Base-by-base conservation (phyloP, 1,140 invertebrate species). In the Eulimnadia texana region DNA sequence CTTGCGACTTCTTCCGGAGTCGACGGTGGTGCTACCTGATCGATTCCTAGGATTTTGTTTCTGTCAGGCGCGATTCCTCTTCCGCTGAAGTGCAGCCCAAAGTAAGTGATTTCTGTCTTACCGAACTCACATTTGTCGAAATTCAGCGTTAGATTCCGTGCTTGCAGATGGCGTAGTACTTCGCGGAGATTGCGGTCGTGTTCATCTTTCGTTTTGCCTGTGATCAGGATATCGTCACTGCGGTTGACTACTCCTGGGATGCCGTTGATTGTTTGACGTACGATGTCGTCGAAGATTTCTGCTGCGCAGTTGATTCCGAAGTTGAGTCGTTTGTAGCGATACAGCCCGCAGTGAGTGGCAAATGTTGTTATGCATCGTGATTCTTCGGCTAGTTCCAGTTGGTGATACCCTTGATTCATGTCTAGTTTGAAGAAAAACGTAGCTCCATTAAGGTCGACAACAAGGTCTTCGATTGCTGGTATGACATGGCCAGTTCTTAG, bases 121-220 rank as follows among this genome's bases (percentile, higher is more conserved):
- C 53, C 64, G 42, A 68, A 68, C 20, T 65, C 51, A 64, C 66
- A 68, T 58, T 69, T 68, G 3, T 51, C 42, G 1, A 50, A 22
- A 28, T 69, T 68, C 0, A 68, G 57, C 9, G 64, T 68, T 3
- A 70, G 61, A 10, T 65, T 65, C 47, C 60, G 65, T 22, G 66
- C 60, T 16, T 11, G 10, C 22, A 71, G 47, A 6, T 52, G 11
- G 47, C 63, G 16, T 3, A 70, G 64, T 9, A 66, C 62, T 55
- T 47, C 50, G 10, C 64, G 23, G n/a, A 71, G 61, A 51, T 63
- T 66, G 47, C 63, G 57, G 33, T 69, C 63, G 63, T 69, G 69
- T 9, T 70, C 66, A 28, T n/a, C 29, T 25, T 54, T 29, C 23
- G 50, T 53, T 58, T 24, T 88, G 79, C 64, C 64, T 1, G 61